These are phyloP conservation scores for Aleadryas rufinucha DNA, from an alignment of 2,113 vertebrate species.

Conservation along the genomic window DNA sequence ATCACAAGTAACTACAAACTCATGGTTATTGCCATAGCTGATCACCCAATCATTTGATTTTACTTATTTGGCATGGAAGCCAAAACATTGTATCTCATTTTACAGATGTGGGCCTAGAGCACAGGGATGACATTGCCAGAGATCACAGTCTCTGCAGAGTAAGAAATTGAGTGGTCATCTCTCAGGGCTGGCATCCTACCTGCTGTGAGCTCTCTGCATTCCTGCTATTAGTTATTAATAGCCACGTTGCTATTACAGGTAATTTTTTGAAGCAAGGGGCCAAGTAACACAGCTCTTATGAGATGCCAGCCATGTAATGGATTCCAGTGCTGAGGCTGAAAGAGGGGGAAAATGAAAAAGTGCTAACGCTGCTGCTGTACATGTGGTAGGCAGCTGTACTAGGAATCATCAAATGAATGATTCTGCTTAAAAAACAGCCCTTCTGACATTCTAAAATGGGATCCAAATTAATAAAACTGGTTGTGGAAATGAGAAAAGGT, in stretches of 20 bases:
- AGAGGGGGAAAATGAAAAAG: background rate
- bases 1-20: background rate
- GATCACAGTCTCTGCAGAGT: background rate
- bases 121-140: background rate
- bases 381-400: constrained; percentile 44
- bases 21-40: background rate
- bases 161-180: background rate
- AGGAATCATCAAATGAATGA: background rate
- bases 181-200: background rate
- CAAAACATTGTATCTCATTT: background rate
- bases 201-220: background rate
- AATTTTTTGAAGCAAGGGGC: background rate
- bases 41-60: background rate
- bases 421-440: background rate
- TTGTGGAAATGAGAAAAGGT: background rate
- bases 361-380: background rate
- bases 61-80: background rate
- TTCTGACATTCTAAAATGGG: background rate
- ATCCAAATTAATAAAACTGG: constrained; percentile 10
- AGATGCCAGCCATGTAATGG: background rate
- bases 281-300: background rate
- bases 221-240: background rate
- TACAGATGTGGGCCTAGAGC: background rate
- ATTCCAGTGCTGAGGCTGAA: background rate
- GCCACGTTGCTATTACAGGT: background rate